Percentiles rank a stretch among this genome's conserved stretches.
These are phyloP conservation scores for Gallinago paraguaiae DNA, from an alignment of 2,113 vertebrate genomes.

Conservation along the genomic window DNA sequence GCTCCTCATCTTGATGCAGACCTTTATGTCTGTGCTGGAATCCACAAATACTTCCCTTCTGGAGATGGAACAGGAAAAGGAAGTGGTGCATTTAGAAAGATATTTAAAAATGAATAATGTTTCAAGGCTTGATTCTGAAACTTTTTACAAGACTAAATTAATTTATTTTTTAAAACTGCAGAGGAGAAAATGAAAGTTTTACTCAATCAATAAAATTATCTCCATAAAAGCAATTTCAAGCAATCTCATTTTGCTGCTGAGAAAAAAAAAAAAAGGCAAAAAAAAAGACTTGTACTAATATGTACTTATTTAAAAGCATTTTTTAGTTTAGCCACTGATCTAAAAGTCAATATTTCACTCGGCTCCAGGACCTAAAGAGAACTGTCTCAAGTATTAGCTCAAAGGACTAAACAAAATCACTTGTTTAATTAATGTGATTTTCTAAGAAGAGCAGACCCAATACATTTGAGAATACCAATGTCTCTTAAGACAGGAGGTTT, in stretches of 20 bases:
- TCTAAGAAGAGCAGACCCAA: slow-evolving; percentile 24
- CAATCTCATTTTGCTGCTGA: neutral
- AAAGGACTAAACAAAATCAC: slow-evolving; percentile 60
- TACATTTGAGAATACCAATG: slow-evolving; percentile 44
- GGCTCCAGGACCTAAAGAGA: slow-evolving; percentile 11
- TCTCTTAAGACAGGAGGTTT: slow-evolving; percentile 52
- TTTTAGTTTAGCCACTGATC: slow-evolving; percentile 14
- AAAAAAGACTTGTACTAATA: neutral
- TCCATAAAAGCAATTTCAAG: neutral
- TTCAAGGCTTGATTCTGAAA: neutral
- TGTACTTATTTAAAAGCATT: neutral
- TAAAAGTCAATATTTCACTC: slow-evolving; percentile 41
- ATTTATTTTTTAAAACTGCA: neutral
- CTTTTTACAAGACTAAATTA: neutral
- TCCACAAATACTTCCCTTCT: neutral
- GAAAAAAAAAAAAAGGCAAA: neutral
- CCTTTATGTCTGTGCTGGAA: neutral
- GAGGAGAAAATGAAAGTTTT: neutral
- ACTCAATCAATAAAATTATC: neutral
- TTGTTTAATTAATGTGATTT: slow-evolving; percentile 60
- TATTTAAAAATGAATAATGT: neutral
- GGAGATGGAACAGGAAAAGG: neutral
- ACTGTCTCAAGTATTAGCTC: slow-evolving; percentile 26
- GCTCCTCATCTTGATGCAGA: neutral
- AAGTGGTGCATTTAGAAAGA: neutral